phyloP scores from a whole-genome alignment of 1,140 invertebrate genomes.

The Papilio polyxenes region DNA sequence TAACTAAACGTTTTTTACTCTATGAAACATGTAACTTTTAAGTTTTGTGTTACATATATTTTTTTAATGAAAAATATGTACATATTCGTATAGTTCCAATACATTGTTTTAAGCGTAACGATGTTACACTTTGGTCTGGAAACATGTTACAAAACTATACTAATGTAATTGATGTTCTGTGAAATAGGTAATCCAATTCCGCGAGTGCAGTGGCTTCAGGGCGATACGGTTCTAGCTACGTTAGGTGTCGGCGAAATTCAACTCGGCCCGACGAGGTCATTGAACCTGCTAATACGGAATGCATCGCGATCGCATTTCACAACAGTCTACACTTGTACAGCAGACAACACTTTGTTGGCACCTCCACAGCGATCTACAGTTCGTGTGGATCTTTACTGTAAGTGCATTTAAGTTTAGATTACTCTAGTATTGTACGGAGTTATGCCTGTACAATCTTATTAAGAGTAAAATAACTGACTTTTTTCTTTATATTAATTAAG shows the following conservation, averaged over 20 bases:
- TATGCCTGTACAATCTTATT: too few relatives aligned
- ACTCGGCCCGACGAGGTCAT: slow-evolving; percentile 62
- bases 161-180: slow-evolving; percentile 43
- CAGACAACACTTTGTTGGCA: slow-evolving; percentile 87
- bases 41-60: too few relatives aligned
- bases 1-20: too few relatives aligned
- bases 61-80: too few relatives aligned
- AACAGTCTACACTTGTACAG: slow-evolving; percentile 90
- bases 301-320: slow-evolving; percentile 63
- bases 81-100: too few relatives aligned
- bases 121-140: not conserved
- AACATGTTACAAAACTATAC: not conserved
- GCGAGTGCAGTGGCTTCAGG: slow-evolving; percentile 92
- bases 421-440: not conserved
- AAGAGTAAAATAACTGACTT: too few relatives aligned
- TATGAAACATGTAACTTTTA: too few relatives aligned
- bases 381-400: slow-evolving; percentile 87
- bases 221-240: slow-evolving; percentile 84
- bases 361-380: slow-evolving; percentile 84
- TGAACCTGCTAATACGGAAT: slow-evolving; percentile 74
- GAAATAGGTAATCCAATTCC: slow-evolving; percentile 90
- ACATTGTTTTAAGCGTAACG: too few relatives aligned
- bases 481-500: too few relatives aligned
- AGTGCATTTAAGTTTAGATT: slow-evolving; percentile 67
- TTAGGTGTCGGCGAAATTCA: slow-evolving; percentile 60